A percentile compares a stretch with the other conserved stretches of the same genome.
Conservation (phyloP, 2,888 invertebrate species). For the Drosophila planitibia region DNA sequence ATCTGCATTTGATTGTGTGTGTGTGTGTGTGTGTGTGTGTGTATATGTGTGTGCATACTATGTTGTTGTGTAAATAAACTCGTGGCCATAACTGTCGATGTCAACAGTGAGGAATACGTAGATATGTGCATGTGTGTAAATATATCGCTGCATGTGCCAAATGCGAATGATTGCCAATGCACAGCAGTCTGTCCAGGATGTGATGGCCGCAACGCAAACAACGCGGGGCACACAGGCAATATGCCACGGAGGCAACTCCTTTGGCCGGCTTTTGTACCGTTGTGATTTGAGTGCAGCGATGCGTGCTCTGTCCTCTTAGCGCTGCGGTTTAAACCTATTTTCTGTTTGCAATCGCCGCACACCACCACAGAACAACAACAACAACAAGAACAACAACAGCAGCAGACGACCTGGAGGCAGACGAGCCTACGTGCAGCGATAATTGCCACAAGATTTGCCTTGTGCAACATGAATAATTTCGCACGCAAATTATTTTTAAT, state of each 20-base stretch:
- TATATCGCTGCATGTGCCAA: slow-evolving; percentile 41
- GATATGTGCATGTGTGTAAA: slow-evolving; percentile 2
- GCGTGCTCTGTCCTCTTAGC: slow-evolving; percentile 71
- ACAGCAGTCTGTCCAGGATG: slow-evolving; percentile 51
- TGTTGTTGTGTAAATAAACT: slow-evolving; percentile 64
- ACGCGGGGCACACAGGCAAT: slow-evolving; percentile 24
- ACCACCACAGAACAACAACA: slow-evolving; percentile 33
- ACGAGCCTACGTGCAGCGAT: slow-evolving; percentile 58
- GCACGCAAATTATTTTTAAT: slow-evolving; percentile 77
- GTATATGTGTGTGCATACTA: slow-evolving; percentile 2
- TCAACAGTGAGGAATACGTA: slow-evolving; percentile 51
- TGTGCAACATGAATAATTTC: slow-evolving; percentile 75
- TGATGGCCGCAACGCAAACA: slow-evolving; percentile 30
- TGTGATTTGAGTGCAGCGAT: slow-evolving; percentile 51
- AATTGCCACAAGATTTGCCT: slow-evolving; percentile 80
- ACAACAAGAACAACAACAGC: slow-evolving; percentile 22
- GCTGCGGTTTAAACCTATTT: slow-evolving; percentile 77
- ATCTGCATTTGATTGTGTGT: slow-evolving; percentile 7
- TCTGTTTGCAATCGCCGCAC: slow-evolving; percentile 70
- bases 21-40: slow-evolving; percentile 14
- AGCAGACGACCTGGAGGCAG: slow-evolving; percentile 55
- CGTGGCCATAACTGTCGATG: slow-evolving; percentile 76
- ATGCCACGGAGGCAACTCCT: slow-evolving; percentile 27
- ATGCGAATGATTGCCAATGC: slow-evolving; percentile 58
- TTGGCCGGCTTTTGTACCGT: slow-evolving; percentile 21